Conservation (phyloP, 2,888 invertebrate genomes). For the Empis stercorea region DNA sequence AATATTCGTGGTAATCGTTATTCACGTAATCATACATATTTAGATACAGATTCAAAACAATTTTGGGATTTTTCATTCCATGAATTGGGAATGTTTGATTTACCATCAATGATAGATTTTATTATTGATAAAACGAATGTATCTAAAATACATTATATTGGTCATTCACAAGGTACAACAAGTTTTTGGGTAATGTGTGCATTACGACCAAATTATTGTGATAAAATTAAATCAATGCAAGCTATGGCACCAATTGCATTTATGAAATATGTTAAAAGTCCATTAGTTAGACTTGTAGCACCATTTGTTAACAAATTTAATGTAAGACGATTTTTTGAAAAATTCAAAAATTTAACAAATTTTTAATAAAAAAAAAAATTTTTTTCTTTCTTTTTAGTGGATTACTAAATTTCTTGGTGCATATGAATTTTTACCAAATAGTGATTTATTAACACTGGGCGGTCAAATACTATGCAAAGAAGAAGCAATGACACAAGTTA, state of each 20-base stretch:
- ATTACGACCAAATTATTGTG: slow-evolving; percentile 34
- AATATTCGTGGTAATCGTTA: slow-evolving; percentile 17
- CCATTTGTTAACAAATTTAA: slow-evolving; percentile 4
- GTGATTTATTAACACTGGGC: slow-evolving; percentile 33
- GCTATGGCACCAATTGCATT: slow-evolving; percentile 40
- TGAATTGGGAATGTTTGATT: slow-evolving; percentile 52
- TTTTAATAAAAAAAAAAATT: too few relatives aligned
- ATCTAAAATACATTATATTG: slow-evolving; percentile 51
- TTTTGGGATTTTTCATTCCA: slow-evolving; percentile 50
- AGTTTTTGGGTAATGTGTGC: slow-evolving; percentile 37
- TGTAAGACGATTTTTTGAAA: background rate
- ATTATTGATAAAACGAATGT: slow-evolving; percentile 42
- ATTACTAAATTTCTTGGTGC: slow-evolving; percentile 9
- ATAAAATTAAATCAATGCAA: slow-evolving; percentile 35
- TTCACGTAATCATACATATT: slow-evolving; percentile 11
- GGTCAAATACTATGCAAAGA: slow-evolving; percentile 40
- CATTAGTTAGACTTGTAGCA: slow-evolving; percentile 13
- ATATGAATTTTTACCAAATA: slow-evolving; percentile 47
- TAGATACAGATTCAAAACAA: slow-evolving; percentile 12
- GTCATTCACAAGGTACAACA: slow-evolving; percentile 55
- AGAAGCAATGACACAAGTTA: slow-evolving; percentile 37
- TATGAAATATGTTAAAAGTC: slow-evolving; percentile 26
- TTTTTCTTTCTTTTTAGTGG: background rate
- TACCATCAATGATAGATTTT: slow-evolving; percentile 65
- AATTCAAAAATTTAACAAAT: too few relatives aligned